These are phyloP conservation scores for Macropodus opercularis DNA, from an alignment of 2,797 vertebrate species.

Conservation along the genomic window DNA sequence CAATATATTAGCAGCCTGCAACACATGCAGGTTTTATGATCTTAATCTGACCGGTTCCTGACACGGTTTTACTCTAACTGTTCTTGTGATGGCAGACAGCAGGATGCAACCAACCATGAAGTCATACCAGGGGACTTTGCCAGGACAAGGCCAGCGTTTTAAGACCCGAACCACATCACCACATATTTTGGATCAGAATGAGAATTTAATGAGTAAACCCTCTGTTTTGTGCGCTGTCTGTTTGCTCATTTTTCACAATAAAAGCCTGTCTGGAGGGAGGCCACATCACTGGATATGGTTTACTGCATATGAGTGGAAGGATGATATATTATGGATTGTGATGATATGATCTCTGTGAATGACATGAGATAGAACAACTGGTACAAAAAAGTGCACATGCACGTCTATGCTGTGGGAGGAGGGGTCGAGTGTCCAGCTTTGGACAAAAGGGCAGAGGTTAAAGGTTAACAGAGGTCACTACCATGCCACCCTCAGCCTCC, in stretches of 20 bases:
- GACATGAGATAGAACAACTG: too few relatives aligned
- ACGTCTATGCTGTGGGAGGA: background rate
- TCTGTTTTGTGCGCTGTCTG: background rate
- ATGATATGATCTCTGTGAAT: too few relatives aligned
- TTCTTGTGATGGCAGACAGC: too few relatives aligned
- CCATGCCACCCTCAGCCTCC: slow-evolving; percentile 3
- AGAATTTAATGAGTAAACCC: background rate
- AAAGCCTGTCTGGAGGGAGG: background rate
- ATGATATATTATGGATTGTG: too few relatives aligned
- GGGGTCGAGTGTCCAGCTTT: background rate
- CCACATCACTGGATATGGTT: background rate
- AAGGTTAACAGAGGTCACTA: slow-evolving; percentile 66
- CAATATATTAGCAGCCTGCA: too few relatives aligned
- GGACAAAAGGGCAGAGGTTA: slow-evolving; percentile 48
- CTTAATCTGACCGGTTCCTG: too few relatives aligned
- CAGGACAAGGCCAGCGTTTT: background rate
- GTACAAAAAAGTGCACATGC: too few relatives aligned
- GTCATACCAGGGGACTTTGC: background rate
- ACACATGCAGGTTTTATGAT: too few relatives aligned
- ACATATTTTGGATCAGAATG: background rate
- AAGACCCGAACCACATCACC: background rate
- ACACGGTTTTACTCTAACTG: too few relatives aligned
- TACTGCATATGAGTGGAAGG: background rate
- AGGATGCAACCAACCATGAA: background rate
- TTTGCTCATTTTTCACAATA: background rate